These are phyloP conservation scores for Danio jaintianensis DNA, from an alignment of 2,797 vertebrate genomes.

Conservation along the genomic window DNA sequence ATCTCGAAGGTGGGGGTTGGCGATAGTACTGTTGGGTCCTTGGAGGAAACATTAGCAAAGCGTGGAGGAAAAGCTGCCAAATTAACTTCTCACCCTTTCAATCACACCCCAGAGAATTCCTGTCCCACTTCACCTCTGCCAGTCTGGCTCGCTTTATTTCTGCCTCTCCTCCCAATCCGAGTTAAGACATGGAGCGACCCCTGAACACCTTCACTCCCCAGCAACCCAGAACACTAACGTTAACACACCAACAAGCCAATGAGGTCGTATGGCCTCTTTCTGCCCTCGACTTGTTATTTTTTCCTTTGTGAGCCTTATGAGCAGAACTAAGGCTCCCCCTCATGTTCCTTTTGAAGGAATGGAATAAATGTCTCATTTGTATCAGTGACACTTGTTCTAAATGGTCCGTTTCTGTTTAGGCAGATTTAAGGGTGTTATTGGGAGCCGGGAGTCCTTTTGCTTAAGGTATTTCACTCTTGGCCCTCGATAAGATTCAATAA, in stretches of 20 bases:
- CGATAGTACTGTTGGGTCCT: slow-evolving; percentile 74
- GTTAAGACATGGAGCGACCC: slow-evolving; percentile 67
- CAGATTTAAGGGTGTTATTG: slow-evolving; percentile 98
- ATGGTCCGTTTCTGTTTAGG: slow-evolving; percentile 97
- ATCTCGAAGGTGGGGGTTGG: slow-evolving; percentile 69
- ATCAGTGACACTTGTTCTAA: slow-evolving; percentile 76
- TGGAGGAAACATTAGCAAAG: slow-evolving; percentile 97
- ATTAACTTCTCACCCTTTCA: slow-evolving; percentile 99
- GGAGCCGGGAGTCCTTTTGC: slow-evolving; percentile 83
- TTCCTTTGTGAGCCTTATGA: slow-evolving; percentile 44
- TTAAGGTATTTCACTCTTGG: slow-evolving; percentile 91
- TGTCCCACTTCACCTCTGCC: slow-evolving; percentile 88
- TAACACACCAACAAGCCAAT: slow-evolving; percentile 59
- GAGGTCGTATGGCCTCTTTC: slow-evolving; percentile 48
- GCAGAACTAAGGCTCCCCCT: slow-evolving; percentile 34
- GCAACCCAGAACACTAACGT: slow-evolving; percentile 56
- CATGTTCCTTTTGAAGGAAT: slow-evolving; percentile 48
- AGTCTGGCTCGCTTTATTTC: slow-evolving; percentile 77
- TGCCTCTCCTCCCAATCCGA: slow-evolving; percentile 70
- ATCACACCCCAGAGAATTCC: slow-evolving; percentile 99
- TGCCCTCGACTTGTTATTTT: slow-evolving; percentile 65
- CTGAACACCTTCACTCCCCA: slow-evolving; percentile 50
- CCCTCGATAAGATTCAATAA: slow-evolving; percentile 97
- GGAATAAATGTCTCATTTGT: slow-evolving; percentile 44
- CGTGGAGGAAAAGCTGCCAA: slow-evolving; percentile 98